Base-by-base conservation (phyloP, 2,888 invertebrate genomes). In the Eupsilia transversa region DNA sequence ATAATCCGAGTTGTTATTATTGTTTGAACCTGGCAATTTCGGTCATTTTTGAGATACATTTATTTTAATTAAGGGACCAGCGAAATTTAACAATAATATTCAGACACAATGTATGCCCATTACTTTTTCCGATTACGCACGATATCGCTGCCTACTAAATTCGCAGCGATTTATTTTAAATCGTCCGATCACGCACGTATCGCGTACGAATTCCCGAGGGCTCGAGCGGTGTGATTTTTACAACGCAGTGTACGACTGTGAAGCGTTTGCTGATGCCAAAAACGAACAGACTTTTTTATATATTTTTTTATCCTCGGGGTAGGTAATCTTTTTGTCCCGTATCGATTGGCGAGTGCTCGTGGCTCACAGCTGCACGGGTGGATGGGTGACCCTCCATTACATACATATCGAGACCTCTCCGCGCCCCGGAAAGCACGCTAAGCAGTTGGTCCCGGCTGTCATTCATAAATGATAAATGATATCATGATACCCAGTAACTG, bases 11-110 rank as follows among this genome's bases (percentile, higher is more conserved):
- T 38, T 46, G n/a, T n/a, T 35, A 23, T 57, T 49, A 57, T 33
- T 61, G 12, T 27, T 74, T 67, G 23, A 20, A 49, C 2, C 27
- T 41, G 23, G 23, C 12, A 17, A 68, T 57, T 49, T 56, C 17
- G 14, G 23, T 38, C 2, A 54, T 1, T 17, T 17, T 27, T 23
- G 33, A 35, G n/a, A 30, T n/a, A 2, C 27, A 30, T 63, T 75
- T n/a, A 76, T 66, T 65, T 54, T 38, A 54, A 46, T 46, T 66
- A n/a, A n/a, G n/a, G 30, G 43, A 30, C 7, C 30, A 3, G 7
- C 20, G 12, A n/a, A 20, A 20, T 3, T 35, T 30, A 30, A 0
- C 0, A 43, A 59, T 59, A 43, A 59, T 59, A 52, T 49, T 9
- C 1, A 6, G 9, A 23, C 49, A 20, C 12, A 20, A 30, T 41